Conservation (phyloP, 2,888 invertebrate genomes). For the Scelioninae gen. 1 region DNA sequence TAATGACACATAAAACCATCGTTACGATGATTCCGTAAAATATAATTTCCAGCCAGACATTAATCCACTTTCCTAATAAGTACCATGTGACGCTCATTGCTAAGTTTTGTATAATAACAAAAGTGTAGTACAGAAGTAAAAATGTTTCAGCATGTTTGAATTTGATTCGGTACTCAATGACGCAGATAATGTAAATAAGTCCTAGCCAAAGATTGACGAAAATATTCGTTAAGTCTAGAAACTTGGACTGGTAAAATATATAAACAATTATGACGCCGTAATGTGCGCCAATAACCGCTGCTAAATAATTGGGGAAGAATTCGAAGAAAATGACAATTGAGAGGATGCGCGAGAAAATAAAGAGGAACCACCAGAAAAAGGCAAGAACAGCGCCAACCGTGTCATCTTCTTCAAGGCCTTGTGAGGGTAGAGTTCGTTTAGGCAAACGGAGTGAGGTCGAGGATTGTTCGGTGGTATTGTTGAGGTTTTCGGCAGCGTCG, state of each 20-base stretch:
- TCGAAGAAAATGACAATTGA: conserved; percentile 89
- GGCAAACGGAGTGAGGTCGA: conserved; percentile 68
- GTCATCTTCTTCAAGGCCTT: conserved; percentile 91
- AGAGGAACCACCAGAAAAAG: conserved; percentile 91
- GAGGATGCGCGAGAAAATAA: conserved; percentile 89
- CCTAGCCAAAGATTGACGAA: conserved; percentile 87
- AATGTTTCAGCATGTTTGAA: conserved; percentile 90
- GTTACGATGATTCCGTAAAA: conserved; percentile 87
- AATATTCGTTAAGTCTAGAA: conserved; percentile 85
- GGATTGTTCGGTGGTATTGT: conserved; percentile 12
- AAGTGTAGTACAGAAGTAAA: conserved; percentile 88
- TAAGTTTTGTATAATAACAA: conserved; percentile 88
- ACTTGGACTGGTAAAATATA: conserved; percentile 88
- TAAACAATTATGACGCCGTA: conserved; percentile 88
- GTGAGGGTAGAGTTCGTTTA: conserved; percentile 80
- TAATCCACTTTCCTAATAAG: conserved; percentile 85
- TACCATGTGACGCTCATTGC: conserved; percentile 90
- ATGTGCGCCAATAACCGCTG: conserved; percentile 87
- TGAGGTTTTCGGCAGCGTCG: conserved; percentile 61
- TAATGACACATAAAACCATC: conserved; percentile 79
- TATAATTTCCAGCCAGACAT: conserved; percentile 90
- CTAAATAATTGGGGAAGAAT: conserved; percentile 86
- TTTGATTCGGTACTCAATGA: conserved; percentile 92
- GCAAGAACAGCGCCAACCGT: conserved; percentile 88
- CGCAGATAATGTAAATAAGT: conserved; percentile 90